Percentiles rank a stretch among this genome's conserved stretches.
phyloP scores from a whole-genome alignment of 2,113 vertebrate genomes.

The Procapra przewalskii region DNA sequence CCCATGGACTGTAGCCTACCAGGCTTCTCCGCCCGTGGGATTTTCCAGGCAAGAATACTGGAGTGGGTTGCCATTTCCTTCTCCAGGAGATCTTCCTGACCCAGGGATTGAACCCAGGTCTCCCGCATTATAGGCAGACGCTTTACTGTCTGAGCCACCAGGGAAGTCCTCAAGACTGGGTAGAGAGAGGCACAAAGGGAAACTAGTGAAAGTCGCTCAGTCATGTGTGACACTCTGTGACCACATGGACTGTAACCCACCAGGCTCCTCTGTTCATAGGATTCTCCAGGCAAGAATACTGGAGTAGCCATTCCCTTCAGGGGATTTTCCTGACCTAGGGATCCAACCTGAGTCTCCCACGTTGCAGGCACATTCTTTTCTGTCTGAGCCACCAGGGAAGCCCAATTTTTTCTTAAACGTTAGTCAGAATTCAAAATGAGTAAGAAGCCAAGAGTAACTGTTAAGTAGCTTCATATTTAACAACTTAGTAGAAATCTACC shows the following conservation, averaged over 20 bases:
- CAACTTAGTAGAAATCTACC: background rate
- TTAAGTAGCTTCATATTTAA: background rate
- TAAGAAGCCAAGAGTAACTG: conserved; percentile 5
- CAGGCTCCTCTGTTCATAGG: background rate
- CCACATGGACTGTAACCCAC: background rate
- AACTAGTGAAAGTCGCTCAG: background rate
- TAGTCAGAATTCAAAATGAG: background rate
- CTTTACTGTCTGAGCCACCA: background rate
- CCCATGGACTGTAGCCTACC: background rate
- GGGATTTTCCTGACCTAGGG: background rate
- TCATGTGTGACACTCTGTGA: background rate
- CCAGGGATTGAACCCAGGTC: background rate
- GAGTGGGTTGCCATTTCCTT: background rate
- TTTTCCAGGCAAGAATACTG: background rate
- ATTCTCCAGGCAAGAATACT: background rate
- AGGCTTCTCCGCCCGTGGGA: background rate
- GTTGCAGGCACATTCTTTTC: background rate
- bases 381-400: background rate
- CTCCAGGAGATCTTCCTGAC: background rate
- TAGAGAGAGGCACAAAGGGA: background rate
- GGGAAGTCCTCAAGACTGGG: background rate
- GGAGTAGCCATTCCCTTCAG: background rate
- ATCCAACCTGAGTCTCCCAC: background rate
- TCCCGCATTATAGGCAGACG: background rate
- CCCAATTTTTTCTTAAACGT: background rate